Conservation (phyloP, 2,888 invertebrate genomes). For the Rhopalosiphum nymphaeae region DNA sequence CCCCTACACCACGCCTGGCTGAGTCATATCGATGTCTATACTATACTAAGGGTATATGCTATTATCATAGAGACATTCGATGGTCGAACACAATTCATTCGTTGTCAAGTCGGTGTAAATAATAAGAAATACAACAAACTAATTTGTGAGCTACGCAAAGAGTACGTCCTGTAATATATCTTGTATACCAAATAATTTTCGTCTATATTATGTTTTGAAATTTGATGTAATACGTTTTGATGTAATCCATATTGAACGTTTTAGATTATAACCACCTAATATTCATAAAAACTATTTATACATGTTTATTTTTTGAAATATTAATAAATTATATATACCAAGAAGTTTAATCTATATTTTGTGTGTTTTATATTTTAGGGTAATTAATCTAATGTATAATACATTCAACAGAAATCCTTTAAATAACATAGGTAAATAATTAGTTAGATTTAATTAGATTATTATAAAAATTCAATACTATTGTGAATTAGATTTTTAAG, state of each 20-base stretch:
- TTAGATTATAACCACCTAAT: not conserved
- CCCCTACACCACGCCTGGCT: not conserved
- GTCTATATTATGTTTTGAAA: not conserved
- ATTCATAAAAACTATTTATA: not conserved
- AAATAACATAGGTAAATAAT: not conserved
- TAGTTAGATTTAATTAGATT: not conserved
- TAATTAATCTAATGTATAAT: not conserved
- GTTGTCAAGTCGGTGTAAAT: not conserved
- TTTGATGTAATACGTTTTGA: not conserved
- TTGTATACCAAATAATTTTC: not conserved
- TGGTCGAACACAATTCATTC: not conserved
- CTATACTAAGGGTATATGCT: not conserved
- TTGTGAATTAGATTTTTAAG: not conserved
- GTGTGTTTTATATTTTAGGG: not conserved
- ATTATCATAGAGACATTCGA: not conserved
- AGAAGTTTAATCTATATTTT: not conserved
- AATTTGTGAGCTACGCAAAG: not conserved
- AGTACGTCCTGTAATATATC: not conserved
- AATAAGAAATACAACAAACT: not conserved
- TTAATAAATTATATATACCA: not conserved
- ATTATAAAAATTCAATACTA: not conserved
- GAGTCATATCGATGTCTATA: not conserved
- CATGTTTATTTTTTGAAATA: not conserved
- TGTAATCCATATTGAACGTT: not conserved
- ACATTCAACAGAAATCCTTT: not conserved